phyloP scores from a whole-genome alignment of 2,888 invertebrate species.

The Acleris literana region DNA sequence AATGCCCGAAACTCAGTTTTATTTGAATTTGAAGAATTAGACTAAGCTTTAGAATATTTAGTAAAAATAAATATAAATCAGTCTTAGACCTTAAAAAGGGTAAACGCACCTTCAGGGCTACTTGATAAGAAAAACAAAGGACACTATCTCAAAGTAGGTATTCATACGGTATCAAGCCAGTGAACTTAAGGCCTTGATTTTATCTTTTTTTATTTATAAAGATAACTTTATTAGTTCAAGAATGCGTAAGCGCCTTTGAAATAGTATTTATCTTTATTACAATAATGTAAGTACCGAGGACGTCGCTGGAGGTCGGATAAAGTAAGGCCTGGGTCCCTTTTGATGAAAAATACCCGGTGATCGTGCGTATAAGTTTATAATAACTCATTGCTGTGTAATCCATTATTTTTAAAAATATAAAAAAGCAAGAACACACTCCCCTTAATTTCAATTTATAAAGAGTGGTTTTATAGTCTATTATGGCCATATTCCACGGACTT shows the following conservation, averaged over 20 bases:
- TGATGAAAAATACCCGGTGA: too few species aligned
- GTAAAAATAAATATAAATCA: constrained; percentile 44
- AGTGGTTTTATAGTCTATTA: too few species aligned
- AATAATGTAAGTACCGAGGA: not conserved
- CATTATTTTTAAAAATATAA: too few species aligned
- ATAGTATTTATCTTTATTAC: constrained; percentile 3
- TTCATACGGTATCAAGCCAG: constrained; percentile 41
- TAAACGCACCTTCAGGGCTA: constrained; percentile 74
- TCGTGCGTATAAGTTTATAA: too few species aligned
- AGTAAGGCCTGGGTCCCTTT: too few species aligned
- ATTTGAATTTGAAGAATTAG: too few species aligned
- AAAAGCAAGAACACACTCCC: too few species aligned
- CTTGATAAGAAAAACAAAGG: constrained; percentile 64
- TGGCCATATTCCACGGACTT: too few species aligned
- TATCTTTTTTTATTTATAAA: constrained; percentile 38
- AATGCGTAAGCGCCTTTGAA: constrained; percentile 25
- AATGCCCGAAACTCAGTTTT: too few species aligned
- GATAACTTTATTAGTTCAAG: constrained; percentile 30
- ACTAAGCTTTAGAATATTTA: not conserved
- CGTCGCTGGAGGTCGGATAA: too few species aligned
- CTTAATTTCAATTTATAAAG: too few species aligned
- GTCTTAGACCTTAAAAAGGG: constrained; percentile 63
- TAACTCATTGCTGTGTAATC: too few species aligned
- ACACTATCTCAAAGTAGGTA: constrained; percentile 55
- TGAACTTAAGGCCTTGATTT: constrained; percentile 52